Percentiles rank a stretch among this genome's conserved stretches.
phyloP scores from a whole-genome alignment of 1,140 invertebrate genomes.

The Cydia pomonella region DNA sequence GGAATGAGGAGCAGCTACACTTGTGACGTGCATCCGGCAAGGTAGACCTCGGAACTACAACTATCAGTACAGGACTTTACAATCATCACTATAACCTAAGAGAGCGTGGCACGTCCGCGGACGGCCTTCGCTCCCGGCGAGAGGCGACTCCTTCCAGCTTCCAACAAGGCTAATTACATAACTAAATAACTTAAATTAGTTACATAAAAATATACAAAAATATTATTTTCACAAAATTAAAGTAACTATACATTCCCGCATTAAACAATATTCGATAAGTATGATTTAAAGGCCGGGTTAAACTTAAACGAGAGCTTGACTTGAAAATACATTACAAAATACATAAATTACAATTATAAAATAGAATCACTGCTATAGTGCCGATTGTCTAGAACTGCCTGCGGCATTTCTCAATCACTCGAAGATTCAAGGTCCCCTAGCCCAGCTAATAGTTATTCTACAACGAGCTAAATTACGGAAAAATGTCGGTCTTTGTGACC shows the following conservation, averaged over 20 bases:
- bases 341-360: constrained; percentile 45
- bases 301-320: constrained; percentile 79
- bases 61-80: constrained; percentile 78
- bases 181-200: constrained; percentile 78
- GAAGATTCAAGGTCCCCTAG: constrained; percentile 79
- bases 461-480: constrained; percentile 76
- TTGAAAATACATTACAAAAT: constrained; percentile 69
- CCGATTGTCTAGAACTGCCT: constrained; percentile 79
- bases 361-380: constrained; percentile 78
- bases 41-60: constrained; percentile 72
- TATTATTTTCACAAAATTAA: constrained; percentile 79
- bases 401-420: constrained; percentile 69
- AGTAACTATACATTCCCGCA: constrained; percentile 78
- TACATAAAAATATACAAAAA: constrained; percentile 81
- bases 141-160: constrained; percentile 56
- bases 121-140: constrained; percentile 52
- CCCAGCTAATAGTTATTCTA: constrained; percentile 79
- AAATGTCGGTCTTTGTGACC: constrained; percentile 58
- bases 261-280: constrained; percentile 76
- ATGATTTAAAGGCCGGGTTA: constrained; percentile 73
- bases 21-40: constrained; percentile 76
- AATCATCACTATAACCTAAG: constrained; percentile 76
- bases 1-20: constrained; percentile 78
- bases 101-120: constrained; percentile 35
- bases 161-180: constrained; percentile 54